phyloP scores from a whole-genome alignment of 2,113 vertebrate species.

The Condylura cristata region DNA sequence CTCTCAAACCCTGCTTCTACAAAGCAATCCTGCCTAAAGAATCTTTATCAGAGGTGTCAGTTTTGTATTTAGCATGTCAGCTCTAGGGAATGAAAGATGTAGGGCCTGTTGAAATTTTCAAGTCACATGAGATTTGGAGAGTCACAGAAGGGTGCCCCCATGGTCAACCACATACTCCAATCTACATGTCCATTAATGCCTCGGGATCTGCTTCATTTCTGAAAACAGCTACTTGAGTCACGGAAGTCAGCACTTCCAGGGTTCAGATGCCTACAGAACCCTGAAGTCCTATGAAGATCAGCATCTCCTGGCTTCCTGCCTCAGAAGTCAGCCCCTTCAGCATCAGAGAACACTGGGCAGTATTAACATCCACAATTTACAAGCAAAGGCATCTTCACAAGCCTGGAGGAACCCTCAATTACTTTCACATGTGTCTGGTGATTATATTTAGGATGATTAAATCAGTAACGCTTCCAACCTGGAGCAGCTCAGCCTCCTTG shows the following conservation, averaged over 20 bases:
- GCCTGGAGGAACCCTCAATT: neutral
- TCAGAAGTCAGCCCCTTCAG: neutral
- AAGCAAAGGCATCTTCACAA: neutral
- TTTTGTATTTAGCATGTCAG: neutral
- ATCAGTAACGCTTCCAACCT: neutral
- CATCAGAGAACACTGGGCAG: fast-evolving
- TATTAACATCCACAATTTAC: no score
- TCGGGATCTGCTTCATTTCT: neutral
- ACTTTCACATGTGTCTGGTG: neutral
- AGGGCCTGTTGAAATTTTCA: neutral
- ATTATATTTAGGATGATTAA: neutral
- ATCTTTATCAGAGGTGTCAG: neutral
- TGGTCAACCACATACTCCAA: neutral
- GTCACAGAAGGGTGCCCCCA: neutral
- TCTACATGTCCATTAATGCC: neutral
- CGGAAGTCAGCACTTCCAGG: neutral
- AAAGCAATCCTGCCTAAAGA: neutral
- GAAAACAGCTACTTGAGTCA: neutral
- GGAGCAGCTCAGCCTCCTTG: neutral
- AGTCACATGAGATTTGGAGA: neutral
- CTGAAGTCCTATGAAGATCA: neutral
- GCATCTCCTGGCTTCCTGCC: neutral
- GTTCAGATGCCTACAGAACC: neutral
- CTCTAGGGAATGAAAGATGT: neutral
- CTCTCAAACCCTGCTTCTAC: neutral